Base-by-base conservation (phyloP, 2,113 vertebrate species). In the Labrus mixtus region DNA sequence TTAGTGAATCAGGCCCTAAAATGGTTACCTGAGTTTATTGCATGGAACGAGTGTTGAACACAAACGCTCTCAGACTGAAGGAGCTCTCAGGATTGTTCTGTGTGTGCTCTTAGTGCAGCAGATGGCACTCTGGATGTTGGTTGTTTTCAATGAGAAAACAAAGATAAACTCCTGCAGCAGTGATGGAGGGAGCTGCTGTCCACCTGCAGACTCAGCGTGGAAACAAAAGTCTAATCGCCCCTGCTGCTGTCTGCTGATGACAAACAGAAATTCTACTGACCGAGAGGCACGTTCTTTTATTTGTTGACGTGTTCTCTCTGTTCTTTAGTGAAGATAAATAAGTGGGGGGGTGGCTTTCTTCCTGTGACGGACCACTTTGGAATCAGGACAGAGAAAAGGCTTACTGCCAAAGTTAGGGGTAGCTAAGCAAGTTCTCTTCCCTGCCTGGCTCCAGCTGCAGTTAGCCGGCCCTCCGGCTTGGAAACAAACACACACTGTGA, bases 101-200 rank as follows among this genome's bases (percentile, higher is more conserved):
- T 39, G 7, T 58, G 33, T 73, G 56, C 59, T 19, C 64, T 56
- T 13, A 58, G 33, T 82, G 72, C 68, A 76, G 68, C 75, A 79
- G 76, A 82, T 79, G 82, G 79, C 58, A 13, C n/a, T n/a, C 17
- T 73, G 78, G 62, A 79, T 81, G 63, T 48, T 79, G 53, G 62
- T 73, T 76, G 64, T 79, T 69, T 66, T 82, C 57, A 56, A 43
- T 61, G 25, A 68, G 57, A 70, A 58, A 84, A 82, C 76, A 73
- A 69, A 54, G 59, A 65, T 66, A 68, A 87, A 87, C 54, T 71
- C 73, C 33, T 54, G 8, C 57, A 63, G 61, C 51, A 54, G 51
- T 57, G 78, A 62, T 55, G 68, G 41, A 69, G 69, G 45, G 67
- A 13, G 55, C 64, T 63, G 29, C 50, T 36, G 33, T 7, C 50